phyloP scores from a whole-genome alignment of 2,113 vertebrate genomes.

The Sorex araneus region DNA sequence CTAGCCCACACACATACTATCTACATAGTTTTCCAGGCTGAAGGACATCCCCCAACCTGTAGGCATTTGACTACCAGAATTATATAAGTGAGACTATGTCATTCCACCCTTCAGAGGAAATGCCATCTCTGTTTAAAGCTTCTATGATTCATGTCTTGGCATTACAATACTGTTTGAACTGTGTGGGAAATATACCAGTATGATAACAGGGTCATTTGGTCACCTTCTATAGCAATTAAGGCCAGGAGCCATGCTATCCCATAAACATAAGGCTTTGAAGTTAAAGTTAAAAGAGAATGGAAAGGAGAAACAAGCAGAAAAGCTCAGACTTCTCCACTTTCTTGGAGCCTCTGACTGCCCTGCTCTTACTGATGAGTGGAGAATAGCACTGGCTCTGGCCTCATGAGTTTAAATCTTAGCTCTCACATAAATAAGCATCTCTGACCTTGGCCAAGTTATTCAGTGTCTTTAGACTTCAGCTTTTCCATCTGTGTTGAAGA shows the following conservation, averaged over 20 bases:
- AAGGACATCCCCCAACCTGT: background rate
- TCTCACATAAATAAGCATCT: background rate
- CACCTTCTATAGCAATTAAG: background rate
- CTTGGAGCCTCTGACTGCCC: background rate
- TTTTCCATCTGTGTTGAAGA: background rate
- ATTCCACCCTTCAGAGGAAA: background rate
- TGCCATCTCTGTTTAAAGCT: background rate
- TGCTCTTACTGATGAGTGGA: accelerated
- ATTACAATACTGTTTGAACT: background rate
- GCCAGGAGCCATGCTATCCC: background rate
- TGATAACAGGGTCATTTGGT: background rate
- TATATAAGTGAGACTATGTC: background rate
- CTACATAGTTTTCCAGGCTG: background rate
- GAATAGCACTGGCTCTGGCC: background rate
- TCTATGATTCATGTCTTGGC: background rate
- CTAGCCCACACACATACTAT: accelerated
- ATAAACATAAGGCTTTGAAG: background rate
- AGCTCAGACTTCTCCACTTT: background rate
- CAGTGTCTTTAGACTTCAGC: background rate
- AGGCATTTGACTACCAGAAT: background rate
- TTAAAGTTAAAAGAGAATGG: background rate
- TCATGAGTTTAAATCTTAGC: background rate
- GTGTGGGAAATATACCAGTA: background rate
- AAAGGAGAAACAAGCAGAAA: background rate
- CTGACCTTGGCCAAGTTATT: background rate